These are phyloP conservation scores for Pollenia griseotomentosa DNA, from an alignment of 2,888 invertebrate species.

Conservation along the genomic window DNA sequence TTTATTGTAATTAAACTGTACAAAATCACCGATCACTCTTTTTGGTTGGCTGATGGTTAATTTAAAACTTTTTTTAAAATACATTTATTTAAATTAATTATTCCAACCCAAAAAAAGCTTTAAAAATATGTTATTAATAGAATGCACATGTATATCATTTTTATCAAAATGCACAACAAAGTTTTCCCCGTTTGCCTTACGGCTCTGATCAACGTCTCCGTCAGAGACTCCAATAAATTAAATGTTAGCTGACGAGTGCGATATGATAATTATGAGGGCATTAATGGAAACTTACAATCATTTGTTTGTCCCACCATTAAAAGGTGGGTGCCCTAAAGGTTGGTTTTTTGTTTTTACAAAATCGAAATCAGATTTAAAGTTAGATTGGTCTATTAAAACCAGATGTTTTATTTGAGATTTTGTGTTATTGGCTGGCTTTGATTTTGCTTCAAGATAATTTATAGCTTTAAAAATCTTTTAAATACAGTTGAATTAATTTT, in stretches of 20 bases:
- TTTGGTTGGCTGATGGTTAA: background rate
- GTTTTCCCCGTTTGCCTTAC: background rate
- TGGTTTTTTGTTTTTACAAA: background rate
- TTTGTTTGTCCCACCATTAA: constrained; percentile 34
- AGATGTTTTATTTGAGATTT: constrained; percentile 48
- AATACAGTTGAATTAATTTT: constrained; percentile 17
- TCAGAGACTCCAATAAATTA: constrained; percentile 56
- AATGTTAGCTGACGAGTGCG: constrained; percentile 53
- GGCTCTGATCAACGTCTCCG: background rate
- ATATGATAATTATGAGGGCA: constrained; percentile 48
- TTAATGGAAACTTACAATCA: constrained; percentile 51
- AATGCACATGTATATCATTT: background rate
- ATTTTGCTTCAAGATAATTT: constrained; percentile 29
- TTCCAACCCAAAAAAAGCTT: background rate
- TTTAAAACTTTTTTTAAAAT: background rate
- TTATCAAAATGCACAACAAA: background rate
- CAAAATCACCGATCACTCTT: background rate
- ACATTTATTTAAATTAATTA: no score
- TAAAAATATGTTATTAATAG: background rate
- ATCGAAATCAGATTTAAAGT: constrained; percentile 24
- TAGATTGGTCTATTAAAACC: constrained; percentile 62
- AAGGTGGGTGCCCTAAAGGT: constrained; percentile 67
- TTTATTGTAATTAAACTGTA: background rate
- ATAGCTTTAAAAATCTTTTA: constrained; percentile 25
- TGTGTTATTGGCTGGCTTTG: constrained; percentile 16